Base-by-base conservation (phyloP, 2,113 vertebrate species). In the Seriola aureovittata region DNA sequence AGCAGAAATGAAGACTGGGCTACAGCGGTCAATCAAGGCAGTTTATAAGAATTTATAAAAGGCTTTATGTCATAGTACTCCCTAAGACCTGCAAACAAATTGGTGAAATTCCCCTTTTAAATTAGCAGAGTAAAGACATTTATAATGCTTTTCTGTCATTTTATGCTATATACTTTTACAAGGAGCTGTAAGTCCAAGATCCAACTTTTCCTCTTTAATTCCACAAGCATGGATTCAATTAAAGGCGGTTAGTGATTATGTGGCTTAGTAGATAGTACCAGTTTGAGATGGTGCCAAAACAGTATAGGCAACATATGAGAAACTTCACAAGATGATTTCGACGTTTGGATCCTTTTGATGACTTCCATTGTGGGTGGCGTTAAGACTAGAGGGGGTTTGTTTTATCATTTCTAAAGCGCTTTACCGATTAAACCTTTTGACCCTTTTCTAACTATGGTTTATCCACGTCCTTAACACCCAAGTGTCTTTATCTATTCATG, bases 391-490 rank as follows among this genome's bases (percentile, higher is more conserved):
- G 50, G 70, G 64, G 76, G 55, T 88, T 91, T 91, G 88, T 89
- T 88, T 91, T 89, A 92, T 92, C 88, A 62, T 84, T 73, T 25
- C 67, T 77, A 77, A 94, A 91, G 86, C 17, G 6, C 81, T 92
- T 80, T 87, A 90, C 83, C 63, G 75, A 67, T 86, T 88, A 89
- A 85, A 81, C 77, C 83, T 85, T 29, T 71, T 85, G 85, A 77
- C 69, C 75, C 25, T 42, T 71, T 75, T 84, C 38, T 70, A 75
- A 79, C 69, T 75, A 23, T 4, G 0, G 58, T 78, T 80, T 75
- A 82, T 77, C 67, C 70, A 69, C 71, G 21, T 74, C 69, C 81
- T 72, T 82, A 84, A 88, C 75, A 79, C 82, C 50, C 46, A 23
- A 16, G 60, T 80, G 75, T 79, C 71, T 80, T 94, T 84, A 89